These are phyloP conservation scores for Pempheris klunzingeri DNA, from an alignment of 2,797 vertebrate genomes.

Conservation along the genomic window DNA sequence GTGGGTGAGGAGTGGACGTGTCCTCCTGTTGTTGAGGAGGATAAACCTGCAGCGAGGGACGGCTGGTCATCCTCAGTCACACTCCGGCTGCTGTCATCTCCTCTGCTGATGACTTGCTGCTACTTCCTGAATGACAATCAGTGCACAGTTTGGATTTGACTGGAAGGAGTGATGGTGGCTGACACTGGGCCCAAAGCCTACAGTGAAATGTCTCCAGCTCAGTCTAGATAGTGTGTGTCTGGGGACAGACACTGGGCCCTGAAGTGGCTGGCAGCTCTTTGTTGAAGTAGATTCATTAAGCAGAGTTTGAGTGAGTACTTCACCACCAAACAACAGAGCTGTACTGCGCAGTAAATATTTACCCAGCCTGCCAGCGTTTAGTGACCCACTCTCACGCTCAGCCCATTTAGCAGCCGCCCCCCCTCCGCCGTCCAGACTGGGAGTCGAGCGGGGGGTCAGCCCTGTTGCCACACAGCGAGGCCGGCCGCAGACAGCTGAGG, in stretches of 20 bases:
- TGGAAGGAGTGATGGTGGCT: constrained; percentile 1
- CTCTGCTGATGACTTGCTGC: constrained; percentile 14
- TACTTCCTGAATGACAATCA: constrained; percentile 38
- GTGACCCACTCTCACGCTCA: too few relatives aligned
- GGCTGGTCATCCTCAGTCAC: too few relatives aligned
- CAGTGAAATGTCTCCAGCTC: constrained; percentile 17
- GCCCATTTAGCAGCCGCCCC: too few relatives aligned
- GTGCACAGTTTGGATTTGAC: constrained; percentile 22
- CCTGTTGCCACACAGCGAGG: too few relatives aligned
- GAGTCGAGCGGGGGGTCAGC: too few relatives aligned
- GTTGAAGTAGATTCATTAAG: constrained; percentile 45
- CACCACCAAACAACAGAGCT: neutral
- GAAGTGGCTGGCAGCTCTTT: constrained; percentile 42
- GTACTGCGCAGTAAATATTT: too few relatives aligned
- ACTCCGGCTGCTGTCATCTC: constrained; percentile 5
- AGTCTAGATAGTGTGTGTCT: constrained; percentile 38
- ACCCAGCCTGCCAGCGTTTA: too few relatives aligned
- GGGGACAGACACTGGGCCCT: constrained; percentile 7
- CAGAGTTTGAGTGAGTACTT: constrained; percentile 27
- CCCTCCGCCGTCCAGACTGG: too few relatives aligned
- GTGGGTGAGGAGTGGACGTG: too few relatives aligned
- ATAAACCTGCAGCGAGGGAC: too few relatives aligned
- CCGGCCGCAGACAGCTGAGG: too few relatives aligned
- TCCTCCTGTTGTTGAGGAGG: too few relatives aligned
- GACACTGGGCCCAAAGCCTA: constrained; percentile 16